phyloP scores from a whole-genome alignment of 2,113 vertebrate species.

The Mystacornis crossleyi region DNA sequence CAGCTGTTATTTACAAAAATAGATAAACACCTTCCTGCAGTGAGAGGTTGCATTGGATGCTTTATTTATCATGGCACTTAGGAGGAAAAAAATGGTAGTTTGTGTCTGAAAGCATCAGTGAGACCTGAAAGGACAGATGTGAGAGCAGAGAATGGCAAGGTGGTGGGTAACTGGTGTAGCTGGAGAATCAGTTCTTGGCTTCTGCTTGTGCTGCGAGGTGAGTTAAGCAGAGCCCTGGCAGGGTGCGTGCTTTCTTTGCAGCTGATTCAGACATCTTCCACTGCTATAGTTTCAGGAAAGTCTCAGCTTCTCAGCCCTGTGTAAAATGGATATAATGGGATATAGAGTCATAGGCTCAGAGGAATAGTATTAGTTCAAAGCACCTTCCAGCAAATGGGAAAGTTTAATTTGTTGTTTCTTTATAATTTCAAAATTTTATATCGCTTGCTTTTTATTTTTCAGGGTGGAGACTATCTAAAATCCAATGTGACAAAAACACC shows the following conservation, averaged over 20 bases:
- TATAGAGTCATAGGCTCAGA: background rate
- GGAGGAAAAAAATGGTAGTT: background rate
- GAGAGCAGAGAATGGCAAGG: background rate
- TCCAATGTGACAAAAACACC: background rate
- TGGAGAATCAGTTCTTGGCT: background rate
- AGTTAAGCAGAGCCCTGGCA: background rate
- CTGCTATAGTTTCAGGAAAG: background rate
- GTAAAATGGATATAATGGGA: background rate
- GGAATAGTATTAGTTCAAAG: background rate
- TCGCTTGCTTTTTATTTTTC: background rate
- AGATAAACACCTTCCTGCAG: slow-evolving; percentile 10
- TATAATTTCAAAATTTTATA: background rate
- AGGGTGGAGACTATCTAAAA: background rate
- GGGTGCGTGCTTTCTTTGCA: accelerated
- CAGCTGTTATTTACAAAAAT: slow-evolving; percentile 57
- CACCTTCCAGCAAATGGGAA: background rate
- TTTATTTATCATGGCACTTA: slow-evolving; percentile 9
- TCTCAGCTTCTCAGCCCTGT: background rate
- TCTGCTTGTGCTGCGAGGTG: background rate
- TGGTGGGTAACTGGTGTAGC: background rate
- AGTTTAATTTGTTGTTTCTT: background rate
- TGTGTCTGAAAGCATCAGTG: background rate
- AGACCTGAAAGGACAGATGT: background rate
- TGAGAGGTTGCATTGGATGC: background rate
- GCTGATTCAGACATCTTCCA: background rate